A percentile compares a stretch with the other conserved stretches of the same genome.
Evolutionary conservation across 2,797 vertebrate species (phyloP).

Genomic region (Poliocrania exsul): DNA sequence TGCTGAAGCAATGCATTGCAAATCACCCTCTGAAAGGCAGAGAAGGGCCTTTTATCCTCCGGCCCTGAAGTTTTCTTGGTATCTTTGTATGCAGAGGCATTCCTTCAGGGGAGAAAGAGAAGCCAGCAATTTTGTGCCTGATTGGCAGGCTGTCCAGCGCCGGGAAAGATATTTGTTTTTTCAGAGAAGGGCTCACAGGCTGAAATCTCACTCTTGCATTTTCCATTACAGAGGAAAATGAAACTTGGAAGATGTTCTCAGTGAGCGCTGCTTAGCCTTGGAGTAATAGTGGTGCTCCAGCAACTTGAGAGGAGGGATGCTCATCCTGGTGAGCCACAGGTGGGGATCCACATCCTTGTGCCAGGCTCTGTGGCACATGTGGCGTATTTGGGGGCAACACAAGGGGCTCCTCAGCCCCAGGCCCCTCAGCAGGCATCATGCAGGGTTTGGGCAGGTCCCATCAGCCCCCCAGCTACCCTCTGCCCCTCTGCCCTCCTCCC

Average conservation of each 20-base stretch:
- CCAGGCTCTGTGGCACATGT: rapidly evolving
- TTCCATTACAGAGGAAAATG: conserved; percentile 65
- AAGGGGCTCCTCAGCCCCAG: neutral
- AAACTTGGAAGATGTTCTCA: conserved; percentile 21
- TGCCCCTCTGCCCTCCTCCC: neutral
- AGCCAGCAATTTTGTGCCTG: conserved; percentile 75
- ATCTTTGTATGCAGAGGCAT: conserved; percentile 76
- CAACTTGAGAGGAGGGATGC: neutral
- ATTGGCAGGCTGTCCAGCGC: conserved; percentile 77
- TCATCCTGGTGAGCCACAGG: rapidly evolving
- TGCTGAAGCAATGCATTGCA: conserved; percentile 77
- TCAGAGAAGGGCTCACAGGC: conserved; percentile 65
- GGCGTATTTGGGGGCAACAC: neutral
- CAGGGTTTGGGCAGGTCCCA: neutral
- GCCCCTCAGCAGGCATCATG: rapidly evolving
- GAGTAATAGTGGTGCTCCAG: neutral
- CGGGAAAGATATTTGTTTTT: conserved; percentile 77
- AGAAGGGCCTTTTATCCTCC: conserved; percentile 69
- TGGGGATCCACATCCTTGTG: rapidly evolving
- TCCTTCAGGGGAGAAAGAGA: conserved; percentile 72
- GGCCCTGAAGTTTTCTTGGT: conserved; percentile 63
- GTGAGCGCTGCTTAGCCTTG: neutral
- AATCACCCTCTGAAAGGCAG: conserved; percentile 67
- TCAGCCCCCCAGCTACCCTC: neutral
- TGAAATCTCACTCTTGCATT: conserved; percentile 64